Evolutionary conservation across 2,888 invertebrate genomes (phyloP).

Genomic region (Hypomecis punctinalis): DNA sequence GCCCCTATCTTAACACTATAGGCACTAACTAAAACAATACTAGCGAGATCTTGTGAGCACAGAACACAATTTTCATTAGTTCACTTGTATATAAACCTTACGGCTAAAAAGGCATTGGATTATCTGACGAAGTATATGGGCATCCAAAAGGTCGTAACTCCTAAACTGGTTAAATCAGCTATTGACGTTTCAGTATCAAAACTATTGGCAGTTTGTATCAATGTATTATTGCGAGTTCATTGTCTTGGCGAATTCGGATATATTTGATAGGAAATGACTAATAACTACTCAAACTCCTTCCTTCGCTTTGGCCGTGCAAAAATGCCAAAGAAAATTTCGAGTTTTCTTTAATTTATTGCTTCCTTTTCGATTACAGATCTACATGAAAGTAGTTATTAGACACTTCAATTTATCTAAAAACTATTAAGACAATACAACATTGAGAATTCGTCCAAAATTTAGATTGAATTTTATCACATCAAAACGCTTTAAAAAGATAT

Average conservation of each 20-base stretch:
- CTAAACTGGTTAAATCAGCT: constrained; percentile 49
- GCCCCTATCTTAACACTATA: constrained; percentile 78
- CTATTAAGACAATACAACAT: constrained; percentile 6
- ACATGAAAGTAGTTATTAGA: background rate
- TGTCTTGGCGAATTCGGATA: constrained; percentile 14
- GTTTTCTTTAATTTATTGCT: no score
- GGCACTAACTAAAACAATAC: constrained; percentile 81
- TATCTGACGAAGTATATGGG: constrained; percentile 70
- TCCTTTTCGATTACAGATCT: no score
- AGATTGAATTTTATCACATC: constrained; percentile 1
- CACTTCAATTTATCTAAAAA: constrained; percentile 1
- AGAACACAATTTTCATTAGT: constrained; percentile 73
- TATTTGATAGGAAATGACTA: background rate
- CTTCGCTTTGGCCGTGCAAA: no score
- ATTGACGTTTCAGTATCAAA: constrained; percentile 25
- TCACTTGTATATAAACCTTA: constrained; percentile 70
- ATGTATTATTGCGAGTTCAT: constrained; percentile 20
- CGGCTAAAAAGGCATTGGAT: constrained; percentile 73
- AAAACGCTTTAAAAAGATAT: background rate
- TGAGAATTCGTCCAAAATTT: background rate
- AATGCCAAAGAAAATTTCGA: no score
- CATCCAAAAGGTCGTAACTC: constrained; percentile 65
- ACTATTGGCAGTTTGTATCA: constrained; percentile 19
- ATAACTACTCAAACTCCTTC: no score
- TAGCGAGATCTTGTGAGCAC: constrained; percentile 84